Conservation (phyloP, 1,140 invertebrate species). For the Chrysoperla carnea region DNA sequence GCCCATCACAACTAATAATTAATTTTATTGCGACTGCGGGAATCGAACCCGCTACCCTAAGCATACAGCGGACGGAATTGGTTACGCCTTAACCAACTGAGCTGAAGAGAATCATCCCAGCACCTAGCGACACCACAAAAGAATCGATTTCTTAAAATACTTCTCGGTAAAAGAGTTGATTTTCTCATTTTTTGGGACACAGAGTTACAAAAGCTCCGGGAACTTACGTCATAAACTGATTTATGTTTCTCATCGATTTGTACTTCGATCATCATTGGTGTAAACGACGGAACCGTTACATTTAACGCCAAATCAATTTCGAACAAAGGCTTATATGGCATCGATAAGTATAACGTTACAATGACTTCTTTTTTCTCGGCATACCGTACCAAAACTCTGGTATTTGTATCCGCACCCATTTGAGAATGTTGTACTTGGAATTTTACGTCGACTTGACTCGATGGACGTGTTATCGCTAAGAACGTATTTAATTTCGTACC, state of each 20-base stretch:
- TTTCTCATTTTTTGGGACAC: too few relatives aligned
- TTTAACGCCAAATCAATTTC: constrained; percentile 37
- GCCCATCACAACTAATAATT: too few relatives aligned
- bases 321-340: constrained; percentile 32
- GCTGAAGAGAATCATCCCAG: too few relatives aligned
- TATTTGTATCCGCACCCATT: constrained; percentile 23
- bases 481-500: constrained; percentile 19
- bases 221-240: too few relatives aligned
- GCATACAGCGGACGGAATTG: too few relatives aligned
- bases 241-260: constrained; percentile 21
- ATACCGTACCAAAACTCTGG: constrained; percentile 14
- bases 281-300: constrained; percentile 38
- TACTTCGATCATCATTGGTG: constrained; percentile 32
- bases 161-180: too few relatives aligned
- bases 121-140: too few relatives aligned
- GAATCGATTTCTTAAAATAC: too few relatives aligned
- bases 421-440: constrained; percentile 21
- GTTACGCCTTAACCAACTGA: too few relatives aligned
- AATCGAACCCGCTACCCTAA: too few relatives aligned
- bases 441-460: constrained; percentile 24
- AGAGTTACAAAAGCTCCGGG: too few relatives aligned
- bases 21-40: too few relatives aligned
- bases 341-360: constrained; percentile 26
- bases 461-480: constrained; percentile 19
- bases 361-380: constrained; percentile 36